Evolutionary conservation across 92 coral and sea anemone genomes (phyloP), one percentile per base, ranked within the genome.

Genomic region (Porites evermanni): DNA sequence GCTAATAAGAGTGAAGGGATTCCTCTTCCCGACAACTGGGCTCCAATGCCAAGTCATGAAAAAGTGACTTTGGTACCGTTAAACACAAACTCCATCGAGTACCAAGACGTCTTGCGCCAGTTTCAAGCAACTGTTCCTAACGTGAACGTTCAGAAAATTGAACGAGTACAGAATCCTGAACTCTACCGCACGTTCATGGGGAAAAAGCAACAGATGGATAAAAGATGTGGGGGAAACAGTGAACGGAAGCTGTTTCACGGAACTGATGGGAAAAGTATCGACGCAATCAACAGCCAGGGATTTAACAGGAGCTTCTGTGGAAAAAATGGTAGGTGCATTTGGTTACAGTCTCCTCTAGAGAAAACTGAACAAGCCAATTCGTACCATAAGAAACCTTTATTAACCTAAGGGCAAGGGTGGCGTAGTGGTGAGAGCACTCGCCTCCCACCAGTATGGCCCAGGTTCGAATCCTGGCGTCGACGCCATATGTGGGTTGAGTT

Each of bases 101-200:
- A 90, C 79, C 89, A 88, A 53, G 72, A 66, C 6, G 92, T 92
- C 51, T 32, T 53, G 10, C 79, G n/a, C 79, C 67, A 61, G 67
- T 88, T 94, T 66, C 51, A 21, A 18, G 79, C 71, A 12, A 87
- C 86, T 2, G 94, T 90, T 10, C 91, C 90, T 18, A 16, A 21
- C 11, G 83, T 87, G 12, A 59, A 85, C 3, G 80, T 93, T 23
- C 18, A 10, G 47, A 88, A 67, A 53, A 88, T 94, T 53, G 86
- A 94, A 53, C 89, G 98, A 53, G 79, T 94, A 26, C 98, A 94
- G 79, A 94, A 94, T 80, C 91, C 93, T 54, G 64, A 74, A 61
- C 87, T 94, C 64, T 94, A 90, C 84, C 65, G 53, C 38, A 63
- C 89, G 0, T 94, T 90, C 59, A 77, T 79, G 74, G 93, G 89